A percentile compares a stretch with the other conserved stretches of the same genome.
phyloP scores from a whole-genome alignment of 2,888 invertebrate genomes.

The Zonitis immaculata region DNA sequence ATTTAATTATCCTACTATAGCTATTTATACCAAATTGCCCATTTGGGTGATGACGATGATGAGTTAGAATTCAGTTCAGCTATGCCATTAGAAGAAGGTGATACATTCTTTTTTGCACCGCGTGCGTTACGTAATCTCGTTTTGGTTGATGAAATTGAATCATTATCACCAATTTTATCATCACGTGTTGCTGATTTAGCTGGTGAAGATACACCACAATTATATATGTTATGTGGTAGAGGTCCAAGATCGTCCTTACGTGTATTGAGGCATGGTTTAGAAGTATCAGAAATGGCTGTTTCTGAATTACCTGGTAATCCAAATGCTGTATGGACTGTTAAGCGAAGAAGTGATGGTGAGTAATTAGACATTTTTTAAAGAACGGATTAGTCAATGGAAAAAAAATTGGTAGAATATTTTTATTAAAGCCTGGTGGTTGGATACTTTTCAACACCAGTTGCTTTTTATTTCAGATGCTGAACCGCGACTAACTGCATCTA shows the following conservation, averaged over 20 bases:
- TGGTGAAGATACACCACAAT: slow-evolving; percentile 97
- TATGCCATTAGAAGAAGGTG: slow-evolving; percentile 97
- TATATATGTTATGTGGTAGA: slow-evolving; percentile 93
- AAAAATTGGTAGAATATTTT: slow-evolving; percentile 14
- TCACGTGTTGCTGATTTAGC: slow-evolving; percentile 86
- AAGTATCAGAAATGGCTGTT: slow-evolving; percentile 99
- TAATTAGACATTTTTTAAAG: slow-evolving; percentile 23
- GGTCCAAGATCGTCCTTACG: slow-evolving; percentile 91
- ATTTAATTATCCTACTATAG: slow-evolving; percentile 51
- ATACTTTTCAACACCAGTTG: slow-evolving; percentile 78
- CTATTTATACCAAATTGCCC: slow-evolving; percentile 98
- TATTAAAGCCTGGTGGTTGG: slow-evolving; percentile 57
- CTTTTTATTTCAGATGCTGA: slow-evolving; percentile 52
- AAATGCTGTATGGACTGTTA: slow-evolving; percentile 99
- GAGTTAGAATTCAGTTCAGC: slow-evolving; percentile 98
- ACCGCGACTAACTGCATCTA: slow-evolving; percentile 3
- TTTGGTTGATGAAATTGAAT: slow-evolving; percentile 94
- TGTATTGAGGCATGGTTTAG: slow-evolving; percentile 93
- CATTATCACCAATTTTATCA: slow-evolving; percentile 84
- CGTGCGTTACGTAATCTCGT: slow-evolving; percentile 90
- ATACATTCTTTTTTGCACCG: slow-evolving; percentile 98
- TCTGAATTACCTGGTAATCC: slow-evolving; percentile 99
- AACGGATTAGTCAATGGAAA: neutral
- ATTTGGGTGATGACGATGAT: slow-evolving; percentile 97
- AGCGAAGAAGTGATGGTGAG: slow-evolving; percentile 93